phyloP scores from a whole-genome alignment of 2,113 vertebrate species.

The Bufo gargarizans region DNA sequence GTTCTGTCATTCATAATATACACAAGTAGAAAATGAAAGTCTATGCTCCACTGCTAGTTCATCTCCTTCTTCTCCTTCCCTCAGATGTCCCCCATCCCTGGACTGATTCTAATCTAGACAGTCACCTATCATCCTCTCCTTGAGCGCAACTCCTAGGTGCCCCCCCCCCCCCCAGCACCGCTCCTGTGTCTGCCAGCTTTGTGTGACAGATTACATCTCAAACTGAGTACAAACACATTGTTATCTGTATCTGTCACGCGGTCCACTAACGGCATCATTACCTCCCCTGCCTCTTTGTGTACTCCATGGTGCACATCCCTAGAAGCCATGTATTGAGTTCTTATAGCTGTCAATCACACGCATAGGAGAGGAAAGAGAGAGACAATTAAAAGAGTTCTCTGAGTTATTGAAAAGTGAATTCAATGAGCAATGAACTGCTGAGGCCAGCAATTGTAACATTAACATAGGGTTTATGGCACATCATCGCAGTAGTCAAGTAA shows the following conservation, averaged over 20 bases:
- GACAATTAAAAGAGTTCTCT: no score
- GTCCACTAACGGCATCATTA: background rate
- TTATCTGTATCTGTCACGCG: background rate
- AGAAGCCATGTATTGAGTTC: background rate
- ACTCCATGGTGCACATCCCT: background rate
- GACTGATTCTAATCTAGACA: conserved; percentile 22
- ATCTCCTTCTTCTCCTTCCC: conserved; percentile 14
- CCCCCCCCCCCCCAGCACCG: background rate
- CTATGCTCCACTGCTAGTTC: conserved; percentile 6
- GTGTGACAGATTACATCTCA: conserved; percentile 26
- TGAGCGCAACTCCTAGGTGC: background rate
- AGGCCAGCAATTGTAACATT: no score
- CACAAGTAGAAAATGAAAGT: background rate
- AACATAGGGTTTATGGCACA: no score
- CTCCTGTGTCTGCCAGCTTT: conserved; percentile 4
- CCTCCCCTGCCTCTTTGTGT: background rate
- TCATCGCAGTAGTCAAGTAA: no score
- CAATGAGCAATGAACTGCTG: no score
- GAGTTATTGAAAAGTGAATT: no score
- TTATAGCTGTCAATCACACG: background rate
- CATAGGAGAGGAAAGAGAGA: no score
- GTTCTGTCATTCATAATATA: background rate
- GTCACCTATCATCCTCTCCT: conserved; percentile 4
- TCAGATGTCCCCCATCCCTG: background rate
- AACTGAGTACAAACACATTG: background rate